A percentile compares a stretch with the other conserved stretches of the same genome.
phyloP scores from a whole-genome alignment of 2,113 vertebrate genomes.

The Gymnobelideus leadbeateri region DNA sequence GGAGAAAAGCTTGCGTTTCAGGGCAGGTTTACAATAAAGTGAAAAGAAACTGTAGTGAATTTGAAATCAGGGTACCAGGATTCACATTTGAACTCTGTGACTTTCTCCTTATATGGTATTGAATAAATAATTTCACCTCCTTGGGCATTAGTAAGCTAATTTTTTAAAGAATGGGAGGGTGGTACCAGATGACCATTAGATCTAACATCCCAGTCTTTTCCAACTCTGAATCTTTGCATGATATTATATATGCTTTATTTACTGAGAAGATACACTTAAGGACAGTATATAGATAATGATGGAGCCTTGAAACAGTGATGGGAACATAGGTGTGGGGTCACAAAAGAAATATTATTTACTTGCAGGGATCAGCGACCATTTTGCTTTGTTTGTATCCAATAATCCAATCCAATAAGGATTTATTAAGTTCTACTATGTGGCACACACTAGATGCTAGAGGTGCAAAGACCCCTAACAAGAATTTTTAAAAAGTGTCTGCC shows the following conservation, averaged over 20 bases:
- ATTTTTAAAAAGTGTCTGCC: neutral
- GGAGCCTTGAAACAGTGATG: neutral
- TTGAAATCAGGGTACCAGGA: neutral
- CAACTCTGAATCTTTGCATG: neutral
- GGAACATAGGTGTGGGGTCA: neutral
- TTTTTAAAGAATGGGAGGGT: neutral
- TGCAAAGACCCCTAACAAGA: neutral
- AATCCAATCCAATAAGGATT: neutral
- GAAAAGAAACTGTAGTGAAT: neutral
- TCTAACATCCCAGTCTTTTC: neutral
- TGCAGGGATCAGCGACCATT: neutral
- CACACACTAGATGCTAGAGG: neutral
- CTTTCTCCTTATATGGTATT: neutral
- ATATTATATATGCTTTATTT: neutral
- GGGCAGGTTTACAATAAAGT: neutral
- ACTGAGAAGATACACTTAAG: neutral
- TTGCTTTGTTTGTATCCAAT: neutral
- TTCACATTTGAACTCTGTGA: neutral
- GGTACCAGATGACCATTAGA: neutral
- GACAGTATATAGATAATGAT: no score
- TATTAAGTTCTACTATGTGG: neutral
- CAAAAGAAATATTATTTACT: neutral
- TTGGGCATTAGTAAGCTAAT: neutral
- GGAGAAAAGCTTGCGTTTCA: no score
- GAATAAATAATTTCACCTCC: neutral